Base-by-base conservation (phyloP, 2,797 vertebrate genomes). In the Catharus ustulatus region DNA sequence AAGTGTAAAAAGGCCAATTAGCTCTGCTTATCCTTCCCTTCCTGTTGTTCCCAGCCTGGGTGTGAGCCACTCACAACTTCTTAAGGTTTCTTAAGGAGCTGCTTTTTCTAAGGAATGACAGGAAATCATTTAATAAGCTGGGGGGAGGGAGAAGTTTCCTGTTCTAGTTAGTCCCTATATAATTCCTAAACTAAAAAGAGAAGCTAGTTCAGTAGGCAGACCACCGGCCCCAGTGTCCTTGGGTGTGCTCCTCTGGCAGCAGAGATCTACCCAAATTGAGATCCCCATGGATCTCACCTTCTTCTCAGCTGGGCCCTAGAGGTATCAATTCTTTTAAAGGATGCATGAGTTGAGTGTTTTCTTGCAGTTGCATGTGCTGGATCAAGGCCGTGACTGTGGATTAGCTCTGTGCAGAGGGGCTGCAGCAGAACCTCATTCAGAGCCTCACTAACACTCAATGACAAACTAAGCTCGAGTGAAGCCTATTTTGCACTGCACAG, bases 91-190 rank as follows among this genome's bases (percentile, higher is more conserved):
- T n/a, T n/a, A 96, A 94, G 90, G 94, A 97, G 95, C 95, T 98
- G 83, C 94, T 97, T 97, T 98, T 97, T 96, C 96, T 97, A 96
- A 89, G 94, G 92, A 93, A 93, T 73, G 34, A 54, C 97, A 97
- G 98, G 98, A 98, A 98, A 98, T 97, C 75, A 97, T 97, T 98
- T 97, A 97, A 97, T 96, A 95, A 97, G 94, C 79, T 43, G 67
- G 59, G 48, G 43, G 62, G 66, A 78, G 73, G 91, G 32, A 86
- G 74, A 89, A 81, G 59, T 74, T 97, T 97, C 95, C 95, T 96
- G 76, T 81, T 85, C 84, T 66, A 59, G 81, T 78, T 78, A 91
- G 62, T 84, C 18, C 9, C 34, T 27, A 5, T 59, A 8, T 89
- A 81, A 81, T 59, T 90, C n/a, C 40, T 36, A 52, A 88, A 19